Evolutionary conservation across 2,888 invertebrate species (phyloP).

Genomic region (Microdon myrmicae): DNA sequence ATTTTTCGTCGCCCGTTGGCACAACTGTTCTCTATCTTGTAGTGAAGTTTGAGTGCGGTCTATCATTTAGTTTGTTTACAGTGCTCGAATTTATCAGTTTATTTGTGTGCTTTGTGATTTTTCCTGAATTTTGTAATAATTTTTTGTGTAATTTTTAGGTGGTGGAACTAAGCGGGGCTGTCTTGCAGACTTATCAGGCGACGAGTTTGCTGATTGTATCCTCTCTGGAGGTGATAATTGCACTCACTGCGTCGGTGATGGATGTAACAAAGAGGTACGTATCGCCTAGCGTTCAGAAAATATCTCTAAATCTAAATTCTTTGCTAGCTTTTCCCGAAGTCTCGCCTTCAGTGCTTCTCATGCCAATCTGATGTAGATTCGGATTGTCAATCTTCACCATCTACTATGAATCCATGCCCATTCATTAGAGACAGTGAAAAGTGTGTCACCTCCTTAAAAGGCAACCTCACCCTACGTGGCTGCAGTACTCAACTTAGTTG

Average conservation of each 20-base stretch:
- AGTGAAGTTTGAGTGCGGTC: no score
- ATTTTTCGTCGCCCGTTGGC: no score
- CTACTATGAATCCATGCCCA: conserved; percentile 52
- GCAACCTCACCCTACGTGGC: conserved; percentile 59
- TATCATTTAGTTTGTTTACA: no score
- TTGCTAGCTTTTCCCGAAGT: conserved; percentile 58
- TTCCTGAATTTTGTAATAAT: no score
- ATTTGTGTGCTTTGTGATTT: background rate
- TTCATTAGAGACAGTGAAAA: conserved; percentile 55
- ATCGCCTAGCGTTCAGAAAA: background rate
- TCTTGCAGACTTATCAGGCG: conserved; percentile 54
- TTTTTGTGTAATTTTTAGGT: conserved; percentile 51
- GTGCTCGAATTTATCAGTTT: no score
- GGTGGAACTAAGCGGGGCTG: conserved; percentile 61
- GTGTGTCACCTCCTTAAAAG: conserved; percentile 56
- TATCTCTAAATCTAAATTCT: background rate
- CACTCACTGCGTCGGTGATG: conserved; percentile 54
- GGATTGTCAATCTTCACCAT: conserved; percentile 59
- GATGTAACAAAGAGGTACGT: conserved; percentile 60
- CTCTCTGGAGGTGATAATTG: conserved; percentile 58
- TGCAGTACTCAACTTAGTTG: conserved; percentile 59
- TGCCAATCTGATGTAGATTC: conserved; percentile 58
- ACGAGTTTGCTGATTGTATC: conserved; percentile 57
- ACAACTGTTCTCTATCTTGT: no score
- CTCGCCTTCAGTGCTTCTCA: conserved; percentile 59